These are phyloP conservation scores for Acrocyrtus sp. DNA, from an alignment of 2,888 invertebrate species.

Conservation along the genomic window DNA sequence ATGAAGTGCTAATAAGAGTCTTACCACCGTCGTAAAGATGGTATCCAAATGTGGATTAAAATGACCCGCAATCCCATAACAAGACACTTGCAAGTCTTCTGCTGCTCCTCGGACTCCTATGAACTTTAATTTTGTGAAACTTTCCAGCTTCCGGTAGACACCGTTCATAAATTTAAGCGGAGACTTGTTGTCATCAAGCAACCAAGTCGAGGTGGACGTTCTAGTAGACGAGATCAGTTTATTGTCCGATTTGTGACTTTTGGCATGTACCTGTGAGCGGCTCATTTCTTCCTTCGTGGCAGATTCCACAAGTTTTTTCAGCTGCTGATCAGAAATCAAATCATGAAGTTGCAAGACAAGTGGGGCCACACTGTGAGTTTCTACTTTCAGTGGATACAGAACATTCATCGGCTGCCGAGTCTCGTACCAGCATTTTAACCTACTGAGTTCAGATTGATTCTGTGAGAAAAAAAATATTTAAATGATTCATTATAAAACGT, in stretches of 20 bases:
- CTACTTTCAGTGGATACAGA: conserved; percentile 64
- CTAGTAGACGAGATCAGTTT: conserved; percentile 64
- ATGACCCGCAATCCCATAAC: conserved; percentile 69
- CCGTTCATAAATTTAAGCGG: conserved; percentile 61
- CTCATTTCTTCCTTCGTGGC: conserved; percentile 63
- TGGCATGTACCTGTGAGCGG: conserved; percentile 64
- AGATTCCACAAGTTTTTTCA: conserved; percentile 60
- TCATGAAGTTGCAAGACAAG: conserved; percentile 64
- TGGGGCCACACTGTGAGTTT: conserved; percentile 63
- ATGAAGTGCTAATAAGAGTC: not conserved
- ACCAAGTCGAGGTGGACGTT: conserved; percentile 66
- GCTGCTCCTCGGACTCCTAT: conserved; percentile 60
- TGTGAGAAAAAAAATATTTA: too few species aligned
- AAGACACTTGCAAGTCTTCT: conserved; percentile 66
- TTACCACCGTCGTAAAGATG: conserved; percentile 55
- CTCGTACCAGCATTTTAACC: conserved; percentile 64
- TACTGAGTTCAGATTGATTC: not conserved
- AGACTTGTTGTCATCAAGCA: conserved; percentile 56
- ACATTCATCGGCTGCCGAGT: conserved; percentile 58
- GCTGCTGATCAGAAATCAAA: conserved; percentile 63
- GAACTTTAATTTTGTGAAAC: conserved; percentile 65
- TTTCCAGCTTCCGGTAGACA: conserved; percentile 59
- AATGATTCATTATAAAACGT: too few species aligned
- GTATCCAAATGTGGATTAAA: conserved; percentile 68
- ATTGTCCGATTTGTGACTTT: conserved; percentile 4